Evolutionary conservation across 2,888 invertebrate species (phyloP), one percentile per base, ranked within the genome.

Genomic region (Idaea dimidiata): DNA sequence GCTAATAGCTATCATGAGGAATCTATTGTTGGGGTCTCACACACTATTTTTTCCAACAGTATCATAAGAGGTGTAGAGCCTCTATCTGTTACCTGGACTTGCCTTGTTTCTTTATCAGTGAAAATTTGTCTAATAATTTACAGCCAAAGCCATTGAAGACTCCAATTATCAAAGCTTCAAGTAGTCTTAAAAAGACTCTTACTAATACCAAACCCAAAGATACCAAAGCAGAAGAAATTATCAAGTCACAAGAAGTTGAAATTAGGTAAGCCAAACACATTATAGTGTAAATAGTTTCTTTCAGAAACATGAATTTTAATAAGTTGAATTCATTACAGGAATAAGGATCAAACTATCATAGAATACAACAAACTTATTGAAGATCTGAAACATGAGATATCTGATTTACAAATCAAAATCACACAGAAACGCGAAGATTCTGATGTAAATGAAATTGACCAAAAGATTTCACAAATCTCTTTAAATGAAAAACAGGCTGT

Each of bases 361-460:
- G 92, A 92, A 73, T 89, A 89, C 64, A 85, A 82, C 62, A 89
- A 84, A 75, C 89, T 89, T 74, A 89, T 92, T 72, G 89, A 92
- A 71, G 91, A 92, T 60, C 77, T 89, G 2, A 89, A 87, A 79
- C 78, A 73, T 76, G 84, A 86, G 73, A 84, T 91, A 62, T 81
- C 81, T 32, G 69, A 68, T 58, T 73, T 92, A 31, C 83, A 85
- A 72, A 76, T 75, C 33, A 75, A 81, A 74, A 65, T 86, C 1
- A 43, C 7, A 43, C 73, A 75, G 57, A 72, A 77, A 60, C 72
- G 71, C 60, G 72, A 72, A 63, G 63, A 65, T 55, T 62, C 67
- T 17, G 65, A 58, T 7, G 60, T 69, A 63, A 76, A 72, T 66
- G 72, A 78, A 62, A 65, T 81, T 60, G 73, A 82, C 60, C 73